These are phyloP conservation scores for Danio kyathit DNA, from an alignment of 2,797 vertebrate genomes.

Conservation along the genomic window DNA sequence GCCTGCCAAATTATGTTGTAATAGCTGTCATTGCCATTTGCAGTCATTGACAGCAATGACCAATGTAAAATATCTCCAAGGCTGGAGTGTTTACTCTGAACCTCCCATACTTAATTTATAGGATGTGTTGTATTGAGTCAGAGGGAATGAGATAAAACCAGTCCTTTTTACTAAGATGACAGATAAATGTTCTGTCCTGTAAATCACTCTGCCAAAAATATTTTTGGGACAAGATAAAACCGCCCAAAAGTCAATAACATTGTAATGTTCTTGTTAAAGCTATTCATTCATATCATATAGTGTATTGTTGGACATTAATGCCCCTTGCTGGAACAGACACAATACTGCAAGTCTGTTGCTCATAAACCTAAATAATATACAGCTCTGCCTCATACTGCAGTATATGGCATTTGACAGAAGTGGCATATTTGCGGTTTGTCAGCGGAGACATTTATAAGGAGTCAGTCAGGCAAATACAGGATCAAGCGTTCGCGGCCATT, in stretches of 20 bases:
- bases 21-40: neutral
- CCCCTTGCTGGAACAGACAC: conserved; percentile 74
- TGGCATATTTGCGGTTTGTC: conserved; percentile 9
- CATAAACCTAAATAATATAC: conserved; percentile 28
- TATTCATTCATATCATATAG: neutral
- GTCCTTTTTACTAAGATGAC: neutral
- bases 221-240: neutral
- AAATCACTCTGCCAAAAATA: neutral
- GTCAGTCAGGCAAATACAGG: conserved; percentile 15
- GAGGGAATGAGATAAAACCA: neutral
- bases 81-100: neutral
- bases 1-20: conserved; percentile 17
- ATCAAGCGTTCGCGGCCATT: conserved; percentile 15
- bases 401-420: conserved; percentile 1
- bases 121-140: neutral
- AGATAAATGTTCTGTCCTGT: neutral
- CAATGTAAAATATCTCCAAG: neutral
- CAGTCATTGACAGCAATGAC: neutral
- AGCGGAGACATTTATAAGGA: conserved; percentile 22
- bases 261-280: neutral
- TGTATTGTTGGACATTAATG: conserved; percentile 72
- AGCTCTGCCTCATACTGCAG: neutral
- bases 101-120: neutral
- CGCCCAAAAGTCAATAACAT: neutral
- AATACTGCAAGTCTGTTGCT: conserved; percentile 70